Base-by-base conservation (phyloP, 2,113 vertebrate genomes). In the Suncus etruscus region DNA sequence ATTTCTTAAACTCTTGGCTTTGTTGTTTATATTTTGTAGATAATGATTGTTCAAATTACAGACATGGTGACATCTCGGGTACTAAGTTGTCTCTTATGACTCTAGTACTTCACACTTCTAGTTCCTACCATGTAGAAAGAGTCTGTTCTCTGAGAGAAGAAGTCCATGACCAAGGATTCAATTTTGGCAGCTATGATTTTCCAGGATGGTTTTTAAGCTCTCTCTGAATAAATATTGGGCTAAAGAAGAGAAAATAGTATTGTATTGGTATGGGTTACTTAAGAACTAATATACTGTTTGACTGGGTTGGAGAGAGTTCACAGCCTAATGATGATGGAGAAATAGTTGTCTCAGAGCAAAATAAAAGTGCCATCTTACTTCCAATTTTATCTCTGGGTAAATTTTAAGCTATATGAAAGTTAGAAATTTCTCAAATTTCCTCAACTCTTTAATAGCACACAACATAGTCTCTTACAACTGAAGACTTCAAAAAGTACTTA, bases 1-100 rank as follows among this genome's bases (percentile, higher is more conserved):
- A 39, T 78, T 58, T 75, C 69, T 80, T 39, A 80, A 86, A 65
- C 14, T 51, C 61, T 82, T 92, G 84, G 32, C 29, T 87, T 74
- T 93, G 29, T 14, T 6, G 83, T 73, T 39, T 73, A 47, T 65
- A 83, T 80, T 29, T 25, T 85, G 11, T 20, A 50, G 54, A 87
- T n/a, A 74, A 70, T 31, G 51, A 25, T 54, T 79, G 15, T 83
- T 87, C n/a, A 75, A 48, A 78, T 92, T 76, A 76, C 32, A 83
- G 83, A 68, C 45, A n/a, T 82, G 6, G 11, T 83, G 22, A 89
- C 54, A 61, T 83, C 76, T 31, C 29, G 8, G 29, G 39, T 75
- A 4, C 32, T 24, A 74, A 82, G 8, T 14, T 66, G 69, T 54
- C 32, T 25, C 70, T 29, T 15, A 50, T 31, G 2, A 5, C 50